Evolutionary conservation across 2,888 invertebrate genomes (phyloP).

Genomic region (Drosophila sordidula): DNA sequence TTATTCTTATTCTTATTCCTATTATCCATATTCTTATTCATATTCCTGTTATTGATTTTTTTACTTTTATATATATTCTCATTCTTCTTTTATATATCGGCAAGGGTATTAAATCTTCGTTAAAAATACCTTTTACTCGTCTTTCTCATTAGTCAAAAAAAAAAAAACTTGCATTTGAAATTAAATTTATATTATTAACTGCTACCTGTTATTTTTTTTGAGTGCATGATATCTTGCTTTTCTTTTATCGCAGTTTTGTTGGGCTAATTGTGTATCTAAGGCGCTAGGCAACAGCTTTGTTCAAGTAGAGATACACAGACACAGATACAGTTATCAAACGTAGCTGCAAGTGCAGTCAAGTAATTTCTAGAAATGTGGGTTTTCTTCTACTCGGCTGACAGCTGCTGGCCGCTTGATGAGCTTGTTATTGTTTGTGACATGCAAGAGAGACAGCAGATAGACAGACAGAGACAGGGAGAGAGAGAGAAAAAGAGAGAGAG

Average conservation of each 20-base stretch:
- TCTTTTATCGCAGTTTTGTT: not conserved
- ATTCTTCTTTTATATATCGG: too few relatives aligned
- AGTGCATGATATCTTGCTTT: not conserved
- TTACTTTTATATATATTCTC: too few relatives aligned
- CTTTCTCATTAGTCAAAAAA: too few relatives aligned
- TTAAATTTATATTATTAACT: not conserved
- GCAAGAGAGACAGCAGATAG: not conserved
- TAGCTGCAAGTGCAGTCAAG: conserved; percentile 22
- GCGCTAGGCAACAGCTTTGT: not conserved
- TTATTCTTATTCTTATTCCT: too few relatives aligned
- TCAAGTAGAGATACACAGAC: not conserved
- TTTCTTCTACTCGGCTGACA: conserved; percentile 22
- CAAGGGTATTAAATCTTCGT: too few relatives aligned
- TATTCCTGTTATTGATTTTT: too few relatives aligned
- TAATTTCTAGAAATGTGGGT: conserved; percentile 33
- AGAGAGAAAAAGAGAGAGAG: not conserved
- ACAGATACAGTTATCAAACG: conserved; percentile 10
- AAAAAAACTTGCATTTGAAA: too few relatives aligned
- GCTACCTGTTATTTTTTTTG: not conserved
- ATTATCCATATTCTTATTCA: too few relatives aligned
- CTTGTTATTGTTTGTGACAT: conserved; percentile 55
- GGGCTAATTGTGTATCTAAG: conserved; percentile 11
- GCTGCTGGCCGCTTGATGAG: conserved; percentile 31
- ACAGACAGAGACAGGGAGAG: not conserved
- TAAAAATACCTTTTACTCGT: too few relatives aligned